Percentiles rank a stretch among this genome's conserved stretches.
These are phyloP conservation scores for Platalea minor DNA, from an alignment of 2,797 vertebrate species.

Conservation along the genomic window DNA sequence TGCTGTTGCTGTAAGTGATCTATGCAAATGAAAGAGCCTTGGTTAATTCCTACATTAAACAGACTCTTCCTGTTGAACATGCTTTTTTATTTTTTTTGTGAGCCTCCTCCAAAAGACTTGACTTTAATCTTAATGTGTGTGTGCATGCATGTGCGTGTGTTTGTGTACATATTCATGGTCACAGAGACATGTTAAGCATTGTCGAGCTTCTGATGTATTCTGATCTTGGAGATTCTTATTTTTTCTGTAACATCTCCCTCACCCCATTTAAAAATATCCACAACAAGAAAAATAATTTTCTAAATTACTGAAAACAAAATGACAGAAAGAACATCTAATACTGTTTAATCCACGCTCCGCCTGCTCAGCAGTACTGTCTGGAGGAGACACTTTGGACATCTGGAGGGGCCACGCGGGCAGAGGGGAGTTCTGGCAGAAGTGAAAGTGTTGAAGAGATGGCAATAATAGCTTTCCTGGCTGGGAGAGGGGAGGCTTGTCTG, in stretches of 20 bases:
- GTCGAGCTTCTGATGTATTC: neutral
- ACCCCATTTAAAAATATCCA: neutral
- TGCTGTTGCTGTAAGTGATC: slow-evolving; percentile 12
- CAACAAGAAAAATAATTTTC: neutral
- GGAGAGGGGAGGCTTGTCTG: neutral
- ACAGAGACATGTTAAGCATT: neutral
- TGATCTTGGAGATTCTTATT: neutral
- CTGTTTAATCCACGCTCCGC: slow-evolving; percentile 10
- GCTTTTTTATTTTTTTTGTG: neutral
- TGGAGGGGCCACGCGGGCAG: neutral
- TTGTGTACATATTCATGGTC: neutral
- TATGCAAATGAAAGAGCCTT: slow-evolving; percentile 41
- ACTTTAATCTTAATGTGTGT: neutral
- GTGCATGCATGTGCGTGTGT: neutral
- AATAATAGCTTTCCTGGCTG: slow-evolving; percentile 8
- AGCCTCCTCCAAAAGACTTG: neutral
- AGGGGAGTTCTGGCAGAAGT: slow-evolving; percentile 12
- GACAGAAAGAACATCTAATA: neutral
- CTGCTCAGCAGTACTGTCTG: slow-evolving; percentile 40
- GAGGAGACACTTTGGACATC: slow-evolving; percentile 43
- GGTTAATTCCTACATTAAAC: slow-evolving; percentile 19
- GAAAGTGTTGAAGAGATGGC: slow-evolving; percentile 23
- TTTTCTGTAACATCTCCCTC: neutral
- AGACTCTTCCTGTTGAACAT: slow-evolving; percentile 35
- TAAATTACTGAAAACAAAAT: neutral